Percentiles rank a stretch among this genome's conserved stretches.
phyloP scores from a whole-genome alignment of 92 coral and sea anemone species.

The Palythoa grandiflora region DNA sequence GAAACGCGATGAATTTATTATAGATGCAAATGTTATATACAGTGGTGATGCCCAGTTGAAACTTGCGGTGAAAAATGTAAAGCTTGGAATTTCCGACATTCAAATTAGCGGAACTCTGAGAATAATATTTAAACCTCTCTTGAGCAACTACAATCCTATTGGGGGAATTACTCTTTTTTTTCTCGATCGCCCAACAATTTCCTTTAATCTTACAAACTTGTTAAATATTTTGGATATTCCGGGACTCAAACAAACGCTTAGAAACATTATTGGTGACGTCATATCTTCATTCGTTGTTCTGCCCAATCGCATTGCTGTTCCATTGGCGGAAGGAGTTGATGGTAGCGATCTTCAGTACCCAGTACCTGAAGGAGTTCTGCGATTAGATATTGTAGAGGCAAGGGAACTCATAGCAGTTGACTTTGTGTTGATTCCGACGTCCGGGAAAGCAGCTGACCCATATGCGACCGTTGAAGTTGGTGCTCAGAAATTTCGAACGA shows the following conservation, averaged over 20 bases:
- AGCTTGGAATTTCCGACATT: constrained; percentile 87
- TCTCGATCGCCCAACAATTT: constrained; percentile 84
- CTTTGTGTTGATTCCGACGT: constrained; percentile 55
- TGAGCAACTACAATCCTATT: constrained; percentile 70
- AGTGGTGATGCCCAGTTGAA: constrained; percentile 91
- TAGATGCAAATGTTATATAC: constrained; percentile 83
- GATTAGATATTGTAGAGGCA: constrained; percentile 82
- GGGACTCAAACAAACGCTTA: constrained; percentile 84
- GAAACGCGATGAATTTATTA: constrained; percentile 68
- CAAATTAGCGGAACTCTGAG: constrained; percentile 89
- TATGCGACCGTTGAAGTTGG: constrained; percentile 86
- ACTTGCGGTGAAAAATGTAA: constrained; percentile 73
- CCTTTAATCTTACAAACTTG: constrained; percentile 88
- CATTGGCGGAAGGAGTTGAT: constrained; percentile 79
- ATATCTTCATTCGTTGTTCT: constrained; percentile 82
- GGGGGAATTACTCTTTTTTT: constrained; percentile 91
- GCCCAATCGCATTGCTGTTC: constrained; percentile 94
- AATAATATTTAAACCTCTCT: constrained; percentile 85
- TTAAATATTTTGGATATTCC: constrained; percentile 91
- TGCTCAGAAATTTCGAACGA: constrained; percentile 92
- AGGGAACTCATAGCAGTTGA: constrained; percentile 82
- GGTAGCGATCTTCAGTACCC: constrained; percentile 86
- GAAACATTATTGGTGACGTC: constrained; percentile 84
- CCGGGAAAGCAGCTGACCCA: constrained; percentile 85
- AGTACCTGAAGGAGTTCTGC: constrained; percentile 90